Percentiles rank a stretch among this genome's conserved stretches.
Conservation (phyloP, 2,797 vertebrate genomes). For the Myoxocephalus aenaeus region DNA sequence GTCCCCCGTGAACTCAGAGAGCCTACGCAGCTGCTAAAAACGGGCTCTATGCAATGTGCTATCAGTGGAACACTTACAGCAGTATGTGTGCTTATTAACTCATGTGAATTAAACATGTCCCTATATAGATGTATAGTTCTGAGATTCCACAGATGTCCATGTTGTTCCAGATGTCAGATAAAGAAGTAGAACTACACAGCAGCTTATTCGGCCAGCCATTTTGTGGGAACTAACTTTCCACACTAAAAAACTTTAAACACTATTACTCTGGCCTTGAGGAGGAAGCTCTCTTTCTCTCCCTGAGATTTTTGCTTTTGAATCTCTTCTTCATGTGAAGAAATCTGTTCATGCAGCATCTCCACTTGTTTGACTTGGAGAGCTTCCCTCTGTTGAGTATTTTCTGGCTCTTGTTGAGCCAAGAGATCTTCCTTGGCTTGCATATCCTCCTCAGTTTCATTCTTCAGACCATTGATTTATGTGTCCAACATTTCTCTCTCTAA, state of each 20-base stretch:
- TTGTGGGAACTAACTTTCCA: neutral
- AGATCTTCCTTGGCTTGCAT: too few species aligned
- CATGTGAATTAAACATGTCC: too few species aligned
- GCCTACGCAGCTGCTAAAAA: too few species aligned
- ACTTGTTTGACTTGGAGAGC: conserved; percentile 23
- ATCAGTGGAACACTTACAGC: too few species aligned
- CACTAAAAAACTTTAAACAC: neutral
- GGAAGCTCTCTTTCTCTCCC: conserved; percentile 32
- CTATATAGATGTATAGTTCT: too few species aligned
- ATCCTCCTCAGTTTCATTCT: conserved; percentile 39
- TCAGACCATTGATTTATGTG: conserved; percentile 61
- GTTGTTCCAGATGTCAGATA: conserved; percentile 1
- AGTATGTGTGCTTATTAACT: too few species aligned
- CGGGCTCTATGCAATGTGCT: too few species aligned
- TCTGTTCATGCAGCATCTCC: conserved; percentile 41
- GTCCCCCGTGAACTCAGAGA: too few species aligned
- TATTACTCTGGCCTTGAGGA: conserved; percentile 26
- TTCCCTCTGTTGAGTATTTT: too few species aligned
- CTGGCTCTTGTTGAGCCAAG: too few species aligned
- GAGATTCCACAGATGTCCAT: too few species aligned
- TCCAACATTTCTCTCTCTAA: conserved; percentile 61
- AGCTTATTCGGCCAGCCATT: neutral
- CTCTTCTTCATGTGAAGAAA: conserved; percentile 32
- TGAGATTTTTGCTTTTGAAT: conserved; percentile 39
- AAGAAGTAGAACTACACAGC: neutral